These are phyloP conservation scores for Calliopsis andreniformis DNA, from an alignment of 1,140 invertebrate genomes.

Conservation along the genomic window DNA sequence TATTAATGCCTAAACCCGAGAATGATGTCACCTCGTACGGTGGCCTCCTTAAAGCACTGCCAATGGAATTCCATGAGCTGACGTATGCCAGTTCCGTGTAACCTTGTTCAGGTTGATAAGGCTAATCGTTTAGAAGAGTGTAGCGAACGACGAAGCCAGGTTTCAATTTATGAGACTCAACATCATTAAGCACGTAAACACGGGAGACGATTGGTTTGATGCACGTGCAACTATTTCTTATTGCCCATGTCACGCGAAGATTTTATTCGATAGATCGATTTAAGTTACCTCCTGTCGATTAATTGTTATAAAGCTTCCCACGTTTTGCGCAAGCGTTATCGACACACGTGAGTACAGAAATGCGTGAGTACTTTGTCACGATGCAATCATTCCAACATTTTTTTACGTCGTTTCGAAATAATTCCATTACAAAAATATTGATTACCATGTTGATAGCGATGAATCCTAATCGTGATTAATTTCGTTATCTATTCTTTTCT, in stretches of 20 bases:
- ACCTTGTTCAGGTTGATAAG: slow-evolving; percentile 31
- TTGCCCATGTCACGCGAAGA: background rate
- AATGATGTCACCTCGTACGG: slow-evolving; percentile 26
- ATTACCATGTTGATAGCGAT: too few relatives aligned
- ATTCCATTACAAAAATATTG: too few relatives aligned
- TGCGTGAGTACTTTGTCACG: background rate
- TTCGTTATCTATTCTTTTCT: too few relatives aligned
- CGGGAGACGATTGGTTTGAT: background rate
- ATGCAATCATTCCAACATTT: background rate
- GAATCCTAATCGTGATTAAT: too few relatives aligned
- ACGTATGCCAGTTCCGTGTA: background rate
- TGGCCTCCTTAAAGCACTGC: background rate
- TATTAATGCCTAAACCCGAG: slow-evolving; percentile 18
- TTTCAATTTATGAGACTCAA: slow-evolving; percentile 1
- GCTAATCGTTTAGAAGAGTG: background rate
- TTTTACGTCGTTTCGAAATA: background rate
- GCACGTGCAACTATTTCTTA: too few relatives aligned
- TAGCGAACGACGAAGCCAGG: background rate
- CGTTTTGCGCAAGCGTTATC: too few relatives aligned
- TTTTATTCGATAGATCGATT: background rate
- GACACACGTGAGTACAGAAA: background rate
- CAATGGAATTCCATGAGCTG: slow-evolving; percentile 3
- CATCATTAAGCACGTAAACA: background rate
- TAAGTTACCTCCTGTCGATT: background rate
- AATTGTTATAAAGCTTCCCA: background rate